Evolutionary conservation across 1,140 invertebrate species (phyloP).

Genomic region (Ridgeia piscesae): DNA sequence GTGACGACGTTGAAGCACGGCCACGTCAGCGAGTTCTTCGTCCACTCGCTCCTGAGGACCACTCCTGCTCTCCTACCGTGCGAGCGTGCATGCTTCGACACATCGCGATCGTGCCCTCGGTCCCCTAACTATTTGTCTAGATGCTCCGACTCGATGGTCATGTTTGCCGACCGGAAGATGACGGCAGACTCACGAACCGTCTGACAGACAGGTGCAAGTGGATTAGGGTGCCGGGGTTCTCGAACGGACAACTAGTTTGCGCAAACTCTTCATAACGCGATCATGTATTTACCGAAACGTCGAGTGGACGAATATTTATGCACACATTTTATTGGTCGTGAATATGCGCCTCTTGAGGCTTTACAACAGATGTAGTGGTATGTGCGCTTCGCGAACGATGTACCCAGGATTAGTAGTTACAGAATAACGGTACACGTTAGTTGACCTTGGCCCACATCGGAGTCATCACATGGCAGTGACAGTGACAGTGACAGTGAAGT

Average conservation of each 20-base stretch:
- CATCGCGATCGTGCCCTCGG: neutral
- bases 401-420: neutral
- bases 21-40: neutral
- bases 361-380: neutral
- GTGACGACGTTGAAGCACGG: neutral
- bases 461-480: too few species aligned
- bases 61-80: neutral
- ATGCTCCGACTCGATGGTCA: neutral
- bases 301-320: neutral
- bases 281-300: neutral
- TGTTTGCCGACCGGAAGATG: neutral
- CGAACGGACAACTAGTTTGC: neutral
- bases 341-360: neutral
- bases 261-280: neutral
- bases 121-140: neutral
- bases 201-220: neutral
- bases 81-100: neutral
- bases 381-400: neutral
- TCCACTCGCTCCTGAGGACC: neutral
- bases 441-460: too few species aligned
- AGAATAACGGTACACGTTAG: neutral
- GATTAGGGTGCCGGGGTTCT: neutral
- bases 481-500: too few species aligned
- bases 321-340: neutral
- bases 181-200: neutral